Conservation (phyloP, 2,888 invertebrate genomes). For the Hyles lineata region DNA sequence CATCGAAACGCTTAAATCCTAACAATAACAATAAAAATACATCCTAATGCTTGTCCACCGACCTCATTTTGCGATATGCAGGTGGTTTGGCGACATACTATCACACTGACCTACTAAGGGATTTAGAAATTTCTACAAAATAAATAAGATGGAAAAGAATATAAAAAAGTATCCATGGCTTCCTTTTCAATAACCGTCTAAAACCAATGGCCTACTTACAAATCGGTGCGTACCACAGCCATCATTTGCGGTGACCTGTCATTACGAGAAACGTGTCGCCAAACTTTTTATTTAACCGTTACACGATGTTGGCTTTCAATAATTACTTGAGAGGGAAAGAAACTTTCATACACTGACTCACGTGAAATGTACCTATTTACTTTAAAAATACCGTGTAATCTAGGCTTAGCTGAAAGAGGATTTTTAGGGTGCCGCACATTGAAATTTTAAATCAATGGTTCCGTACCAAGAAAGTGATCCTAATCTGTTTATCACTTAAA, state of each 20-base stretch:
- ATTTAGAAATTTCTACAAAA: too few species aligned
- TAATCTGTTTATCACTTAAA: too few species aligned
- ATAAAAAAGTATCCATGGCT: neutral
- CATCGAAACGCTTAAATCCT: too few species aligned
- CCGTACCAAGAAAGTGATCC: too few species aligned
- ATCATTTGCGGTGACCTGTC: conserved; percentile 11
- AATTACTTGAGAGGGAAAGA: neutral
- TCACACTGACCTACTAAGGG: neutral
- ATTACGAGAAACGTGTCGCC: conserved; percentile 14
- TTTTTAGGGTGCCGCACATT: too few species aligned
- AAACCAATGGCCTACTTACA: conserved; percentile 10
- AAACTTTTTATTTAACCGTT: conserved; percentile 22
- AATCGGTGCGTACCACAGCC: conserved; percentile 12
- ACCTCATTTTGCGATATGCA: too few species aligned
- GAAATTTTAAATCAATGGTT: too few species aligned
- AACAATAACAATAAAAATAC: too few species aligned
- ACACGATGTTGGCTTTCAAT: neutral
- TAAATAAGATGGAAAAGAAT: neutral
- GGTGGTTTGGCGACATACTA: too few species aligned
- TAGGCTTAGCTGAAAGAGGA: too few species aligned
- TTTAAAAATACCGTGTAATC: too few species aligned
- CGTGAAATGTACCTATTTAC: neutral
- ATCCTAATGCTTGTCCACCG: too few species aligned
- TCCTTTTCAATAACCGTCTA: neutral
- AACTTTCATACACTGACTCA: neutral